Evolutionary conservation across 1,140 invertebrate species (phyloP).

Genomic region (Cylas formicarius): DNA sequence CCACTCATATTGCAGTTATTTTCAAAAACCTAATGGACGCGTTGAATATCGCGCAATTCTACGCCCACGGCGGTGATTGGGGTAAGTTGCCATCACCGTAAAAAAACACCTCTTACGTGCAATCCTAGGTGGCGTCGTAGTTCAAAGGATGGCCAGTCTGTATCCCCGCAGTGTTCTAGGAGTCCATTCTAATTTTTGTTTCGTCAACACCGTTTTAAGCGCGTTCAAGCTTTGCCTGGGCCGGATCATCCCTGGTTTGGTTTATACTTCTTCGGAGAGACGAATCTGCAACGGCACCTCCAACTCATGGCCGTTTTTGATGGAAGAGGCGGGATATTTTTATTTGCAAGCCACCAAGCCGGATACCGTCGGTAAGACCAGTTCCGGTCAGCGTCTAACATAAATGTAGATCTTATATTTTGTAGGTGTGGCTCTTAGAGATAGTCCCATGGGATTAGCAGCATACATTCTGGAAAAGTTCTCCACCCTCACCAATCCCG

Average conservation of each 20-base stretch:
- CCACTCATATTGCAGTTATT: slow-evolving; percentile 58
- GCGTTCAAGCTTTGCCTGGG: too few species aligned
- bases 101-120: too few species aligned
- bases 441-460: slow-evolving; percentile 68
- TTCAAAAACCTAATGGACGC: slow-evolving; percentile 76
- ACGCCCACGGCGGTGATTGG: slow-evolving; percentile 83
- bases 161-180: slow-evolving; percentile 64
- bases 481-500: slow-evolving; percentile 60
- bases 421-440: slow-evolving; percentile 54
- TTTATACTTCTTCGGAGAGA: not conserved
- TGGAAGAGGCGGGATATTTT: slow-evolving; percentile 74
- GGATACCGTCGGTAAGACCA: slow-evolving; percentile 77
- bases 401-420: too few species aligned
- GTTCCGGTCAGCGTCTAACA: too few species aligned
- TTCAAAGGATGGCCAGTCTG: slow-evolving; percentile 51
- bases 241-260: too few species aligned
- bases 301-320: slow-evolving; percentile 27
- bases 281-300: not conserved
- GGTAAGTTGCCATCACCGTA: too few species aligned
- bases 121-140: slow-evolving; percentile 59
- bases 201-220: slow-evolving; percentile 13
- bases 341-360: slow-evolving; percentile 86
- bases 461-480: slow-evolving; percentile 84
- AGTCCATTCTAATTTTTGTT: slow-evolving; percentile 64
- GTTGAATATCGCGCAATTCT: slow-evolving; percentile 66